Evolutionary conservation across 2,113 vertebrate species (phyloP), one percentile per base, ranked within the genome.

Genomic region (Caracal caracal): DNA sequence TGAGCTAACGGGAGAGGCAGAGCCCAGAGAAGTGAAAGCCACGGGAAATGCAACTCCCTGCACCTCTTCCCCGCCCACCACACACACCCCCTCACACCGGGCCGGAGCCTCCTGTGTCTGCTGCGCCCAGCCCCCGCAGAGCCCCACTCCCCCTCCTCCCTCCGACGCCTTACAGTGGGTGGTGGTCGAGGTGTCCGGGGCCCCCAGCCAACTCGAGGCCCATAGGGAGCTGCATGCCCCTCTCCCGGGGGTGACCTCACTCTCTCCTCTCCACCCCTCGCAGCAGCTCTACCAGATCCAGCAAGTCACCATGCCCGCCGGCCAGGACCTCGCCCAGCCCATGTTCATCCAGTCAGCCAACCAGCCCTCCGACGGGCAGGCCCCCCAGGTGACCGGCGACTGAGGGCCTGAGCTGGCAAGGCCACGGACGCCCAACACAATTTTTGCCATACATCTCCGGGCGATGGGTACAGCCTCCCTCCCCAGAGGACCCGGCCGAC

Each of bases 201-300:
- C 63, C 92, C 96, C 85, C 70, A 71, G 6, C 68, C 89, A 97
- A 68, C 90, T 92, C 0, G 87, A 97, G 93, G 56, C 87, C 90
- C 85, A 33, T 86, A 90, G 96, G 94, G 83, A 96, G 66, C 94
- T 88, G 59, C 65, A 16, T 94, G 83, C 75, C 81, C 81, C 87
- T 96, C 76, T 92, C 79, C 84, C 90, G 28, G 90, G 94, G 90
- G 37, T 97, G 96, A 95, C 96, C 96, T 97, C 93, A 95, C 87
- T 98, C 0, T 80, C 71, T 97, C 81, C 0, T 87, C 51, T 70
- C 59, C 90, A 82, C 85, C 92, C 40, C 92, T 93, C 82, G 49
- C 98, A 99, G 99, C 99, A 99, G 98, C 98, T 99, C 87, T 99
- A 99, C 97, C 99, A 99, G 99, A 99, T 99, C 98, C 99, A 99